Percentiles rank a stretch among this genome's conserved stretches.
Conservation (phyloP, 2,113 vertebrate genomes). For the Aepyceros melampus region DNA sequence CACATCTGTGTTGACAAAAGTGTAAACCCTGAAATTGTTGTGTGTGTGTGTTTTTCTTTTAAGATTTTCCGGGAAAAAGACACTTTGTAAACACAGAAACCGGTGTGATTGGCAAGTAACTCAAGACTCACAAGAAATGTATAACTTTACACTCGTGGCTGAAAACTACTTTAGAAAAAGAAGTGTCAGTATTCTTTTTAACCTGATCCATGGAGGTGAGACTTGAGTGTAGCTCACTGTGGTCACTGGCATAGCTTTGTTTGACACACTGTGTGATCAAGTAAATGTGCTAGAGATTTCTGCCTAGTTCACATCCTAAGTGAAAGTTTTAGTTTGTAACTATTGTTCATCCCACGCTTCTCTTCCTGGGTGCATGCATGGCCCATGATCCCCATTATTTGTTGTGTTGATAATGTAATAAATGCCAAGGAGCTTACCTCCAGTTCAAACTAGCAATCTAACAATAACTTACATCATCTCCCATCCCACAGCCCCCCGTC, state of each 20-base stretch:
- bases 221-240: too few species aligned
- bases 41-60: not conserved
- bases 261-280: not conserved
- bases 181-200: conserved; percentile 58
- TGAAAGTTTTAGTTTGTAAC: not conserved
- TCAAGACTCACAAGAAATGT: conserved; percentile 54
- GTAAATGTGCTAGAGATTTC: not conserved
- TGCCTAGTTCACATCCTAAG: not conserved
- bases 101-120: conserved; percentile 67
- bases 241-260: accelerated
- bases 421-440: not conserved
- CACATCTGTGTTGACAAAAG: not conserved
- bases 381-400: too few species aligned
- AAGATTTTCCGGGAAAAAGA: conserved; percentile 71
- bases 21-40: not conserved
- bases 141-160: conserved; percentile 76
- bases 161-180: conserved; percentile 76
- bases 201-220: conserved; percentile 79
- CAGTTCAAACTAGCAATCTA: not conserved
- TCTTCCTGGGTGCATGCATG: accelerated
- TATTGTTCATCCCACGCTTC: not conserved
- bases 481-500: not conserved
- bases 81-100: not conserved
- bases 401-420: not conserved
- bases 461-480: not conserved